Evolutionary conservation across 1,140 invertebrate species (phyloP).

Genomic region (Caenorhabditis inopinata): DNA sequence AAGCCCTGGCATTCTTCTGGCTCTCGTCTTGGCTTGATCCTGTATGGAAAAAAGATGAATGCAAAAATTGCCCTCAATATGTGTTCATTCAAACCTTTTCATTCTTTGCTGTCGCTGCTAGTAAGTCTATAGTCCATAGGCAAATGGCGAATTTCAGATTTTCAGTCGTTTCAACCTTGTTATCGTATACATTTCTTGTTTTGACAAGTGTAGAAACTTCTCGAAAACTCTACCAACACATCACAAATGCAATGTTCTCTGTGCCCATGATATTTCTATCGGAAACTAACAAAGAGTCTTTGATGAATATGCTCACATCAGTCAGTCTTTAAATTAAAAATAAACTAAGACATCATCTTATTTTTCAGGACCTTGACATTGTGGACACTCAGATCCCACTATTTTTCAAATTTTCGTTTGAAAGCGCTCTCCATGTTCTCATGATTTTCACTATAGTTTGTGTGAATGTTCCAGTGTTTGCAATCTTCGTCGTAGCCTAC

Average conservation of each 20-base stretch:
- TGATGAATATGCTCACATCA: slow-evolving; percentile 11
- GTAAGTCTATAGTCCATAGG: background rate
- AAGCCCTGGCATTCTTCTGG: background rate
- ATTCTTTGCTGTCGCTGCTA: background rate
- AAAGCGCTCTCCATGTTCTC: slow-evolving; percentile 4
- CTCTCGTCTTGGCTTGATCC: slow-evolving; percentile 11
- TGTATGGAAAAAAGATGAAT: background rate
- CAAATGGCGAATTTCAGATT: background rate
- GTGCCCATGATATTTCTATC: slow-evolving; percentile 12
- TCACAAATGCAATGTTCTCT: slow-evolving; percentile 1
- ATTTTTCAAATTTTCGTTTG: slow-evolving; percentile 6
- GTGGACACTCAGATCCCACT: background rate
- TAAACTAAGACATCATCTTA: background rate
- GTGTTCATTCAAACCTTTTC: background rate
- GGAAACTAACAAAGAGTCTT: background rate
- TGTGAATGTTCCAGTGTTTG: slow-evolving; percentile 6
- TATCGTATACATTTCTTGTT: background rate
- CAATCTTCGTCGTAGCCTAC: background rate
- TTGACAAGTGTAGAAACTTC: background rate
- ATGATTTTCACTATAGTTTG: slow-evolving; percentile 9
- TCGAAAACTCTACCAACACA: background rate
- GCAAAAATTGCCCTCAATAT: background rate
- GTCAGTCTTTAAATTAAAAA: background rate
- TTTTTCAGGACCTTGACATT: background rate
- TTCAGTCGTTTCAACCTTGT: background rate